A percentile compares a stretch with the other conserved stretches of the same genome.
These are phyloP conservation scores for Nesoenas mayeri DNA, from an alignment of 2,113 vertebrate genomes.

Conservation along the genomic window DNA sequence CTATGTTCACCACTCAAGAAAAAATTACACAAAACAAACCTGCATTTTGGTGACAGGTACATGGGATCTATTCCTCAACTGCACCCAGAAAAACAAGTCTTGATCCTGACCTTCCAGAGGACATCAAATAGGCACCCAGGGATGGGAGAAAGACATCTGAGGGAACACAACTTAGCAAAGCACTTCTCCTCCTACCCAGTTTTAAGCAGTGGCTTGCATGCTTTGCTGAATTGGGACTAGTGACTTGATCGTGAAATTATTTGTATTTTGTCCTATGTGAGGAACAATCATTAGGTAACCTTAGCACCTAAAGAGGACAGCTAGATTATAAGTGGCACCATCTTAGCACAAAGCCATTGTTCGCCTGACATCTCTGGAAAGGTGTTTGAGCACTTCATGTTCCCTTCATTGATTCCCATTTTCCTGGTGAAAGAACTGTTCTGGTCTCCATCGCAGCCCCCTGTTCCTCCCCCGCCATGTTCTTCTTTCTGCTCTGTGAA, in stretches of 20 bases:
- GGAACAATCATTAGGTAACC: neutral
- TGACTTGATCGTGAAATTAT: neutral
- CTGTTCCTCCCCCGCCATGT: neutral
- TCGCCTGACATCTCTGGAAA: neutral
- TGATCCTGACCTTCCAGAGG: neutral
- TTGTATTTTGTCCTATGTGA: neutral
- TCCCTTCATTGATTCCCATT: neutral
- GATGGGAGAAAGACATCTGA: neutral
- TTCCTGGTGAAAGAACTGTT: neutral
- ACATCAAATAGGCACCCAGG: neutral
- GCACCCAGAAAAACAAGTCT: neutral
- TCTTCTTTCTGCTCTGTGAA: slow-evolving; percentile 9
- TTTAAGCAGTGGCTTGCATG: neutral
- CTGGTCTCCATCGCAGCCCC: neutral
- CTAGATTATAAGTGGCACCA: neutral
- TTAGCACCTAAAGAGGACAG: neutral
- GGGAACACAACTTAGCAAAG: neutral
- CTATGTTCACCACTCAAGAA: neutral
- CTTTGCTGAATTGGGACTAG: neutral
- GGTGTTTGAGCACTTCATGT: neutral
- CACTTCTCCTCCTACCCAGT: neutral
- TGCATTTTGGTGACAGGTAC: neutral
- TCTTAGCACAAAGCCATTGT: neutral
- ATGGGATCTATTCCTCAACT: neutral
- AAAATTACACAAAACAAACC: neutral